Base-by-base conservation (phyloP, 1,140 invertebrate genomes). In the Battus philenor region DNA sequence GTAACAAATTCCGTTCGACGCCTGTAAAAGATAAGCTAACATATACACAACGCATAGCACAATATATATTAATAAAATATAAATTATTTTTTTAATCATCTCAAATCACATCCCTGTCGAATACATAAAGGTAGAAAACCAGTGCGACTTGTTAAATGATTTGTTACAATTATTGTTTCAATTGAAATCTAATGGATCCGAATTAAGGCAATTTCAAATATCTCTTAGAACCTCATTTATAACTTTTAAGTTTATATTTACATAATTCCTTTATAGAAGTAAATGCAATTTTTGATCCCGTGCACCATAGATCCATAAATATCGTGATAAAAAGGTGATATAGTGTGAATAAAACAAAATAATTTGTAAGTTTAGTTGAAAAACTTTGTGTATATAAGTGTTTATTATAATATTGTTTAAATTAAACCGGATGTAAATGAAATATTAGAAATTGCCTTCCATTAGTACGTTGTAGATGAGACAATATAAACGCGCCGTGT, bases 31-130 rank as follows among this genome's bases (percentile, higher is more conserved):
- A 36, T 36, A 36, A 22, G 33, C 8, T 8, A 24, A 15, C 38
- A 54, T 50, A 26, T 33, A 59, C 45, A 51, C 50, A 46, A 48
- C 15, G 17, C 46, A 51, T 45, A 59, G 56, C 52, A 54, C 52
- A 51, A 52, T 49, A 15, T 31, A 44, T 44, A 47, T 33, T 41
- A 46, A 34, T 6, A 27, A 41, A 41, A 39, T 26, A n/a, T n/a
- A 22, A 4, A 10, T 16, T 41, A 41, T 41, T 41, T 41, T 41
- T 41, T 41, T 41, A 41, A 29, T 17, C 38, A 41, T 20, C 33
- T 17, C 15, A 2, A 17, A 1, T 29, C 13, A 18, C 29, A 16
- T 29, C 13, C 26, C 26, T 29, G 18, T 20, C 15, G 7, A 26
- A 12, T 7, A 12, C 6, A 29, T 9, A n/a, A 41, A 8, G 11